Evolutionary conservation across 2,888 invertebrate species (phyloP), one percentile per base, ranked within the genome.

Genomic region (Volucella inflata): DNA sequence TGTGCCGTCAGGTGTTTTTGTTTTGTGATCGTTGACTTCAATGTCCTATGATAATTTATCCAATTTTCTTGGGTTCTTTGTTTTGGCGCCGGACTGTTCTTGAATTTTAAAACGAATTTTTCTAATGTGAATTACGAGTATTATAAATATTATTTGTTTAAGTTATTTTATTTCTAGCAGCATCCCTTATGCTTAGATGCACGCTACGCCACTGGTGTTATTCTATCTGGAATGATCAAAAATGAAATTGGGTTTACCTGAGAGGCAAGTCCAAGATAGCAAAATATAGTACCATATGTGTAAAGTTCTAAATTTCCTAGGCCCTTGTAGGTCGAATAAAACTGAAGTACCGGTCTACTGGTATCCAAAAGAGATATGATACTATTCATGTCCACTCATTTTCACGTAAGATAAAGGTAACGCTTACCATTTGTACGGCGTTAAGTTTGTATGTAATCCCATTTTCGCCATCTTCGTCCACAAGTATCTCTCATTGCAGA

Each of bases 291-390:
- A 72, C 60, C 51, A 30, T 72, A 53, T 14, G 72, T 62, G 16
- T 51, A 72, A 0, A 62, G 8, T 40, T 72, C 60, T 1, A 36
- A 0, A 8, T 44, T 12, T 12, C 68, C 17, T 17, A 51, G 2
- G 11, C 72, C 51, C n/a, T 8, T 72, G 12, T 60, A 71, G 1
- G n/a, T 50, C 11, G 46, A 74, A 17, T 55, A 64, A 64, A 30
- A 16, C 81, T 81, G 51, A n/a, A n/a, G n/a, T n/a, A 68, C 44
- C 14, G 78, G 81, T 53, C 81, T 81, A 11, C 81, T 78, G 46
- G 53, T 87, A 16, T 81, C 87, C 53, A 87, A 38, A 17, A 80
- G 44, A 50, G 76, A 68, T 38, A 38, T 21, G 10, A 16, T 55
- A 14, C 62, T 51, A 50, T 30, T 14, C 38, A 17, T n/a, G 46